Conservation (phyloP, 1,140 invertebrate species). For the Drosophila ficusphila region DNA sequence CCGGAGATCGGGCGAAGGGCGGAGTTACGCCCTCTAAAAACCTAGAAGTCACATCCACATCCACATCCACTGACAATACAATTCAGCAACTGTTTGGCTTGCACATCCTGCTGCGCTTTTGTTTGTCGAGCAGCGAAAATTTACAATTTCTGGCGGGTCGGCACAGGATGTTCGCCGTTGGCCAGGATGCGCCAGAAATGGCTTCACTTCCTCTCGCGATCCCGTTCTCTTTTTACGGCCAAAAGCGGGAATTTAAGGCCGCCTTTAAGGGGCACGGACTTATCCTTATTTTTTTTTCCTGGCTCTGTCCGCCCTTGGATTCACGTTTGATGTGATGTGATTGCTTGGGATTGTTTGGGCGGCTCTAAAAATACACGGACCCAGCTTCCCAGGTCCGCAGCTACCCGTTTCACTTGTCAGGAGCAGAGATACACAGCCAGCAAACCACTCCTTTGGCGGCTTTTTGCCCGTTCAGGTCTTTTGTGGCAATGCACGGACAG, state of each 20-base stretch:
- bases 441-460: slow-evolving; percentile 13
- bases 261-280: slow-evolving; percentile 9
- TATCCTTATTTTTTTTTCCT: no score
- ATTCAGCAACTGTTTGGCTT: slow-evolving; percentile 54
- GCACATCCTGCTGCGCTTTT: slow-evolving; percentile 71
- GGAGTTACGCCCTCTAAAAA: slow-evolving; percentile 45
- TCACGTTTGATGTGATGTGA: slow-evolving; percentile 41
- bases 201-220: slow-evolving; percentile 62
- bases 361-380: slow-evolving; percentile 40
- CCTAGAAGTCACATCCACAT: slow-evolving; percentile 18
- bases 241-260: slow-evolving; percentile 17
- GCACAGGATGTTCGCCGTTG: slow-evolving; percentile 40
- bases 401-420: slow-evolving; percentile 60
- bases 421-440: slow-evolving; percentile 43
- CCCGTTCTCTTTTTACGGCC: slow-evolving; percentile 40
- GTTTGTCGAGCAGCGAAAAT: slow-evolving; percentile 66
- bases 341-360: slow-evolving; percentile 26
- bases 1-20: slow-evolving; percentile 10
- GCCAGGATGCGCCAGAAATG: slow-evolving; percentile 76
- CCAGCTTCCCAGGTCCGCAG: no score
- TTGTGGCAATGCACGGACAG: slow-evolving; percentile 14
- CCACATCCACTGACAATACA: slow-evolving; percentile 53
- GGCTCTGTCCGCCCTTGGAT: slow-evolving; percentile 3
- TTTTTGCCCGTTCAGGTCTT: slow-evolving; percentile 25
- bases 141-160: slow-evolving; percentile 67